phyloP scores from a whole-genome alignment of 2,888 invertebrate genomes.

The Aspidiotus destructor region DNA sequence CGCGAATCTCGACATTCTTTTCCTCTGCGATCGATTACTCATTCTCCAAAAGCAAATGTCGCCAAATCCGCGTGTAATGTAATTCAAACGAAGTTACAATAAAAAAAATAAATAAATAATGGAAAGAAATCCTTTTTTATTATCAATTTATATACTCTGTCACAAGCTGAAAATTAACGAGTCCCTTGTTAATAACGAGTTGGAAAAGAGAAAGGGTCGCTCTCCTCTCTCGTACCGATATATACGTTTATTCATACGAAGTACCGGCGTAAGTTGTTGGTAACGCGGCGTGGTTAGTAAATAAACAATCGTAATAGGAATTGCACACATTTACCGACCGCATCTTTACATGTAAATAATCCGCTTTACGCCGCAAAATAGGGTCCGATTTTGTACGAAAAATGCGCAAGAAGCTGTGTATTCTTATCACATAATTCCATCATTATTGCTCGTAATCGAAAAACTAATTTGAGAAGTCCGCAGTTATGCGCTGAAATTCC shows the following conservation, averaged over 20 bases:
- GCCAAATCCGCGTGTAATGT: no score
- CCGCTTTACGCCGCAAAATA: not conserved
- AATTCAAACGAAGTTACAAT: constrained; percentile 10
- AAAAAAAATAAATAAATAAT: not conserved
- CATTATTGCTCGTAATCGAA: no score
- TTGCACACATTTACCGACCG: not conserved
- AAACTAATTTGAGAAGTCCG: no score
- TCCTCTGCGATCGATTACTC: no score
- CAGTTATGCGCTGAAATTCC: no score
- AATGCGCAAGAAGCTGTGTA: constrained; percentile 8
- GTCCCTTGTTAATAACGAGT: constrained; percentile 19
- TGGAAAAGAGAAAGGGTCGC: not conserved
- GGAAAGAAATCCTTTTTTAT: constrained; percentile 23
- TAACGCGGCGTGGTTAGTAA: constrained; percentile 1
- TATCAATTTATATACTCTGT: constrained; percentile 27
- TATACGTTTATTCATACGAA: no score
- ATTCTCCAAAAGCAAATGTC: no score
- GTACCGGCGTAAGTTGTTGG: not conserved
- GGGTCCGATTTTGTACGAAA: constrained; percentile 7
- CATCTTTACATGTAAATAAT: no score
- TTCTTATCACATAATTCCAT: no score
- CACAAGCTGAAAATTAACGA: constrained; percentile 28
- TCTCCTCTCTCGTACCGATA: no score
- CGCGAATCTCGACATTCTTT: no score
- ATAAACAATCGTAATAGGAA: constrained; percentile 7